Evolutionary conservation across 2,888 invertebrate genomes (phyloP).

Genomic region (Melanotus villosus): DNA sequence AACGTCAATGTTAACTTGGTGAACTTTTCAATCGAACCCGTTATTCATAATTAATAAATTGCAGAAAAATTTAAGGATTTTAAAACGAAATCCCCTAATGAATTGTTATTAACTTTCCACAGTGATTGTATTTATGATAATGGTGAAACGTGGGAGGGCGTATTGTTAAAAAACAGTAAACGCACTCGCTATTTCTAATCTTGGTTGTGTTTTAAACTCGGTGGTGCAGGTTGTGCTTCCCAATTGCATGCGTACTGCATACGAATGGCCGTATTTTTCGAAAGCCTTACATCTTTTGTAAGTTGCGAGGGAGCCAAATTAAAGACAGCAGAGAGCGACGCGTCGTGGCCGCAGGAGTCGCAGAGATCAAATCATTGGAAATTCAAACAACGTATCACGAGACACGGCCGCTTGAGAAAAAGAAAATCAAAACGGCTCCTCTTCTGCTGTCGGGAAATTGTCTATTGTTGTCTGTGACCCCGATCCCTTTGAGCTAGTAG

Average conservation of each 20-base stretch:
- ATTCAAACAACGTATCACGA: constrained; percentile 61
- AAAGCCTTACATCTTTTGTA: constrained; percentile 34
- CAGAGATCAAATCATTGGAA: constrained; percentile 53
- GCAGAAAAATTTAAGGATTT: too few relatives aligned
- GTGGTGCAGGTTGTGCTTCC: constrained; percentile 32
- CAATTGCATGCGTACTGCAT: constrained; percentile 38
- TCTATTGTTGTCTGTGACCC: constrained; percentile 63
- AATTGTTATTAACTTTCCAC: too few relatives aligned
- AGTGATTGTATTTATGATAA: too few relatives aligned
- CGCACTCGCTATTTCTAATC: constrained; percentile 22
- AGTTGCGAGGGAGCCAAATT: constrained; percentile 44
- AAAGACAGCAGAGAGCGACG: constrained; percentile 40
- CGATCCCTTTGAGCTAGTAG: constrained; percentile 58
- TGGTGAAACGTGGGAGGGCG: background rate
- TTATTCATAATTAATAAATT: too few relatives aligned
- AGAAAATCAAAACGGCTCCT: constrained; percentile 59
- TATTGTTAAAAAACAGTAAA: constrained; percentile 28
- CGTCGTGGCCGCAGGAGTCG: constrained; percentile 35
- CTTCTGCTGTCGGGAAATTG: constrained; percentile 59
- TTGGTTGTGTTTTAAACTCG: constrained; percentile 25
- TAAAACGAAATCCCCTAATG: too few relatives aligned
- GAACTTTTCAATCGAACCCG: too few relatives aligned
- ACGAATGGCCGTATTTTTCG: constrained; percentile 30
- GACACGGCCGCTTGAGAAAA: constrained; percentile 54
- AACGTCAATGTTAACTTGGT: too few relatives aligned